phyloP scores from a whole-genome alignment of 2,888 invertebrate genomes.

The Monopis laevigella region DNA sequence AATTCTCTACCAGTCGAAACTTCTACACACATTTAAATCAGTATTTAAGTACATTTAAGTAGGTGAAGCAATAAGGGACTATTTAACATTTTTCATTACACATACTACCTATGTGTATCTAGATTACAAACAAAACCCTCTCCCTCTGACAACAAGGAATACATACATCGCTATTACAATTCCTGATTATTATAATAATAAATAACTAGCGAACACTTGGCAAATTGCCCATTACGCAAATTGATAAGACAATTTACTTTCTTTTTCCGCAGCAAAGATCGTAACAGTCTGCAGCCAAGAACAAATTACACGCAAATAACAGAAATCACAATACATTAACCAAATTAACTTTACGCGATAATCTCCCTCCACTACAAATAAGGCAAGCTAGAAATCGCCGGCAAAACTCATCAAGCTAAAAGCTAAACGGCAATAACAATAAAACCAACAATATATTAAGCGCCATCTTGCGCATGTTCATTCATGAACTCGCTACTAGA shows the following conservation, averaged over 20 bases:
- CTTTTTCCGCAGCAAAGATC: slow-evolving; percentile 1
- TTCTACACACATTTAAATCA: no score
- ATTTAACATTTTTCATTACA: no score
- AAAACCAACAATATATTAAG: slow-evolving; percentile 41
- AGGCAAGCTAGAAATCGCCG: slow-evolving; percentile 4
- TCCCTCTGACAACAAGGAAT: no score
- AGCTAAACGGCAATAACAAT: slow-evolving; percentile 28
- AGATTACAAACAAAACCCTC: no score
- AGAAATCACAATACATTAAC: slow-evolving; percentile 38
- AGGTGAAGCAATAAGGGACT: no score
- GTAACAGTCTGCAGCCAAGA: slow-evolving; percentile 12
- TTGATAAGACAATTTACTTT: background rate
- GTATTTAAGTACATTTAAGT: no score
- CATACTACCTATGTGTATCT: no score
- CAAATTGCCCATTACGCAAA: slow-evolving; percentile 6
- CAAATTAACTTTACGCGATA: slow-evolving; percentile 27
- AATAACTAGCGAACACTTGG: background rate
- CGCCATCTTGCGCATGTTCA: slow-evolving; percentile 41
- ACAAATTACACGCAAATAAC: slow-evolving; percentile 32
- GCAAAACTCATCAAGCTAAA: slow-evolving; percentile 13
- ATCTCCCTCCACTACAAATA: slow-evolving; percentile 8
- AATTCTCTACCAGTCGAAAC: no score
- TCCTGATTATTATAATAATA: no score
- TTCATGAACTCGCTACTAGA: slow-evolving; percentile 47
- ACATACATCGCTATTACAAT: no score